Conservation (phyloP, 2,797 vertebrate species). For the Anableps anableps region DNA sequence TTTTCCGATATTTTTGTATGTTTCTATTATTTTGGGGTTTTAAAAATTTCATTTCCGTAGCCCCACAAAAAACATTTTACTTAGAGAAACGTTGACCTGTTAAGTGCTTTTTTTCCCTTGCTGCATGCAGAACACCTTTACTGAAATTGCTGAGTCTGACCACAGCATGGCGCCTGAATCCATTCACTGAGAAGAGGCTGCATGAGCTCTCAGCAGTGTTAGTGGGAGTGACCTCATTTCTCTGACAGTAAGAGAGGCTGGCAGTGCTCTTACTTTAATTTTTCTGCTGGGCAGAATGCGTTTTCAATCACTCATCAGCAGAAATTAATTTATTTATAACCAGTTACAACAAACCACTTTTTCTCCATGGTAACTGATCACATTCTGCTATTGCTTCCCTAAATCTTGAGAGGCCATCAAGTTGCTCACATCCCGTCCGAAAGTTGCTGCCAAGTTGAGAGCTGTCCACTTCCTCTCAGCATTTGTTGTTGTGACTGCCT, state of each 20-base stretch:
- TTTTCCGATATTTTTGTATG: background rate
- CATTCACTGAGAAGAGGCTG: slow-evolving; percentile 6
- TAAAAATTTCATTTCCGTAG: background rate
- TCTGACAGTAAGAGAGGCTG: slow-evolving; percentile 28
- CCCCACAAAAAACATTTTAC: background rate
- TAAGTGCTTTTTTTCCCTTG: background rate
- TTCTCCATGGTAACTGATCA: slow-evolving; percentile 6
- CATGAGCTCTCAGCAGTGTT: slow-evolving; percentile 16
- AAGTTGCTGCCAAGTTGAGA: slow-evolving; percentile 47
- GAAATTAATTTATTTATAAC: background rate
- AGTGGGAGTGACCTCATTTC: slow-evolving; percentile 65
- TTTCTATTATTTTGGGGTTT: background rate
- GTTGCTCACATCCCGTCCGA: slow-evolving; percentile 34
- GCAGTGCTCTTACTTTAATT: slow-evolving; percentile 25
- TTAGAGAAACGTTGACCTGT: background rate
- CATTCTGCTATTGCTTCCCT: background rate
- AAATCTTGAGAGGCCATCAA: slow-evolving; percentile 21
- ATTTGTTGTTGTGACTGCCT: slow-evolving; percentile 57
- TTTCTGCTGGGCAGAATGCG: slow-evolving; percentile 11
- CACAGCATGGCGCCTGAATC: slow-evolving; percentile 65
- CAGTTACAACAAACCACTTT: background rate
- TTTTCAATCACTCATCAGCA: background rate
- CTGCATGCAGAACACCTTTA: background rate
- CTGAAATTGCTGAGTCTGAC: slow-evolving; percentile 16
- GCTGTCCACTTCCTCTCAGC: slow-evolving; percentile 42